Conservation (phyloP, 2,888 invertebrate species). For the Aleiodes leptofemur region DNA sequence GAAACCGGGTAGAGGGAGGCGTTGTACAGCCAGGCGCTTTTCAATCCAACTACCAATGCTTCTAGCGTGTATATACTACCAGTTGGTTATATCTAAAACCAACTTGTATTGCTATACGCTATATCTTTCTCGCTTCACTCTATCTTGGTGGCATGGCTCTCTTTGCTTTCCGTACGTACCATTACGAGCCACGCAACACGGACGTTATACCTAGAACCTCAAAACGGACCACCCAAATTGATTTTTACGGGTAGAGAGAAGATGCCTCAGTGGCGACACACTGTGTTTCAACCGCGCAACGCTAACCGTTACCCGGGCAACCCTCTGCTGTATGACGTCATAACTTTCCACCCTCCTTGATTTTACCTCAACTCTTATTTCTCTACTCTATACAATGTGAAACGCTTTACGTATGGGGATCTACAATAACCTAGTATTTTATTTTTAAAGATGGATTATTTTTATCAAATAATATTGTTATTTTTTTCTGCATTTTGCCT, state of each 20-base stretch:
- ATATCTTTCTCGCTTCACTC: slow-evolving; percentile 40
- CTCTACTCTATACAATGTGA: slow-evolving; percentile 43
- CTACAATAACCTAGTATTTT: neutral
- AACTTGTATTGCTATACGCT: slow-evolving; percentile 7
- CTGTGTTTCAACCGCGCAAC: slow-evolving; percentile 67
- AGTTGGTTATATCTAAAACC: slow-evolving; percentile 34
- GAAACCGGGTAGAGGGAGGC: slow-evolving; percentile 25
- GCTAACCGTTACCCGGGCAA: slow-evolving; percentile 71
- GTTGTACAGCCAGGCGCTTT: slow-evolving; percentile 52
- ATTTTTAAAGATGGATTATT: neutral
- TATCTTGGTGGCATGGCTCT: slow-evolving; percentile 14
- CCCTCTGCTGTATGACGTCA: slow-evolving; percentile 69
- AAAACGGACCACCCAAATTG: slow-evolving; percentile 70
- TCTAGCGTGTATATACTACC: slow-evolving; percentile 18
- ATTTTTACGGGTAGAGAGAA: slow-evolving; percentile 68
- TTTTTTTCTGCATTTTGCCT: too few species aligned
- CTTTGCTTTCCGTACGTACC: slow-evolving; percentile 53
- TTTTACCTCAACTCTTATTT: slow-evolving; percentile 47
- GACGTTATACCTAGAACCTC: slow-evolving; percentile 62
- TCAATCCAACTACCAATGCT: slow-evolving; percentile 22
- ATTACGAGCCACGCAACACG: slow-evolving; percentile 49
- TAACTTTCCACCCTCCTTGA: slow-evolving; percentile 52
- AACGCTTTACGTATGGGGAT: slow-evolving; percentile 3
- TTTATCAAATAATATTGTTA: neutral
- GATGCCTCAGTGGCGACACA: slow-evolving; percentile 71